Evolutionary conservation across 2,797 vertebrate genomes (phyloP).

Genomic region (Chanos chanos): DNA sequence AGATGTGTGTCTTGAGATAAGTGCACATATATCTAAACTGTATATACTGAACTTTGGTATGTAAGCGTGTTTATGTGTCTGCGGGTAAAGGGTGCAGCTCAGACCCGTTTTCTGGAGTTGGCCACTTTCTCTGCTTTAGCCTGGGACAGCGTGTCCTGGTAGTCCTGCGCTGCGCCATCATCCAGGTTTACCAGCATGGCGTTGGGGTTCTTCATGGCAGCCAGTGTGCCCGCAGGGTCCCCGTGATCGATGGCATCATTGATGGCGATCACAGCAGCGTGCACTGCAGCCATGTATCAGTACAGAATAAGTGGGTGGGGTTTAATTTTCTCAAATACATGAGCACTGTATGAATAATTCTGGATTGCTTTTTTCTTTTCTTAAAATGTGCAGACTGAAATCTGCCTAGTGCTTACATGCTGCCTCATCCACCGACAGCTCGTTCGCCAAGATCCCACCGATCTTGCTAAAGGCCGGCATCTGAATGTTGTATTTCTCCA

Average conservation of each 20-base stretch:
- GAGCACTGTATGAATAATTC: too few relatives aligned
- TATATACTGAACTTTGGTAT: too few relatives aligned
- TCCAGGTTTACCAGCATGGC: constrained; percentile 91
- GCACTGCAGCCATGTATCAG: constrained; percentile 70
- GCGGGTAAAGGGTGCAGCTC: not conserved
- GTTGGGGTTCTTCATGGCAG: constrained; percentile 90
- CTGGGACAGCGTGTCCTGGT: constrained; percentile 83
- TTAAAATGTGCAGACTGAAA: too few relatives aligned
- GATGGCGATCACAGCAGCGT: constrained; percentile 96
- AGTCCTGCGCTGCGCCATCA: constrained; percentile 62
- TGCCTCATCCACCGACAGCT: constrained; percentile 96
- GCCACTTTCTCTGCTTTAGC: constrained; percentile 90
- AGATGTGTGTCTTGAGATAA: too few relatives aligned
- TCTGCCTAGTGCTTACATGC: constrained; percentile 86
- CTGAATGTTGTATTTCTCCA: constrained; percentile 98
- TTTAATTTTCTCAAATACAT: too few relatives aligned
- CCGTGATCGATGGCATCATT: constrained; percentile 91
- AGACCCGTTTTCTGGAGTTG: constrained; percentile 89
- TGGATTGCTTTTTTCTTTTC: too few relatives aligned
- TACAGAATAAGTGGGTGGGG: too few relatives aligned
- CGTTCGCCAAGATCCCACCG: constrained; percentile 94
- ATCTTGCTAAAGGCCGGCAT: constrained; percentile 99
- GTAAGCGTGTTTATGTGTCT: too few relatives aligned
- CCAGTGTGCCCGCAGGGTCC: constrained; percentile 80
- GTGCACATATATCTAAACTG: too few relatives aligned